Percentiles rank a stretch among this genome's conserved stretches.
phyloP scores from a whole-genome alignment of 2,113 vertebrate species.

The Sporophila hypoxantha region DNA sequence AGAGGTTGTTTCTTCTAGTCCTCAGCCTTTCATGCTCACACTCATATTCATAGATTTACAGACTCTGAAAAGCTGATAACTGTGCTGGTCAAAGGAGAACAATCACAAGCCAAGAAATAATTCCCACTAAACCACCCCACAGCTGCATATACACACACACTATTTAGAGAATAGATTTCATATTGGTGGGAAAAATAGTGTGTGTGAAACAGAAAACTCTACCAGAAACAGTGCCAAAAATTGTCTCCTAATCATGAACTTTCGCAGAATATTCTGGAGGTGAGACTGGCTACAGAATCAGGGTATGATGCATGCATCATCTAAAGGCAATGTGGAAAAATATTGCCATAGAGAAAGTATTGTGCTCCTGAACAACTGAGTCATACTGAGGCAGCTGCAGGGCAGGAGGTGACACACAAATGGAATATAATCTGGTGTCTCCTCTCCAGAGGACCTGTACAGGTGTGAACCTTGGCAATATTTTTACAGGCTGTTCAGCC shows the following conservation, averaged over 20 bases:
- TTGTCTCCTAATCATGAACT: background rate
- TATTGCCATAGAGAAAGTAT: background rate
- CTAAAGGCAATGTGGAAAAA: background rate
- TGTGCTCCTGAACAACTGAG: background rate
- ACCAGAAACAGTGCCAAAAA: background rate
- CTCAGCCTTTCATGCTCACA: background rate
- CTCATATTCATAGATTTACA: background rate
- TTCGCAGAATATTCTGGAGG: background rate
- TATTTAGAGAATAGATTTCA: background rate
- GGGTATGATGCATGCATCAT: background rate
- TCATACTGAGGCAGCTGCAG: background rate
- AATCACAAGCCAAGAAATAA: background rate
- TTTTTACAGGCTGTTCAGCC: background rate
- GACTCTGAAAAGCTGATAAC: background rate
- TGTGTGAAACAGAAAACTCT: background rate
- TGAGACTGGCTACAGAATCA: background rate
- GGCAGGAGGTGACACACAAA: background rate
- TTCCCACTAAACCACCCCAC: background rate
- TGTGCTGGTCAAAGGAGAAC: background rate
- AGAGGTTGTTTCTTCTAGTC: background rate
- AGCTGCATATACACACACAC: background rate
- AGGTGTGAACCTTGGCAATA: background rate
- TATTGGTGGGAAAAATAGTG: background rate
- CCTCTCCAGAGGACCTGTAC: background rate
- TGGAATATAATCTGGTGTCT: background rate